Percentiles rank a stretch among this genome's conserved stretches.
Conservation (phyloP, 2,888 invertebrate genomes). For the Galerucella pusilla region DNA sequence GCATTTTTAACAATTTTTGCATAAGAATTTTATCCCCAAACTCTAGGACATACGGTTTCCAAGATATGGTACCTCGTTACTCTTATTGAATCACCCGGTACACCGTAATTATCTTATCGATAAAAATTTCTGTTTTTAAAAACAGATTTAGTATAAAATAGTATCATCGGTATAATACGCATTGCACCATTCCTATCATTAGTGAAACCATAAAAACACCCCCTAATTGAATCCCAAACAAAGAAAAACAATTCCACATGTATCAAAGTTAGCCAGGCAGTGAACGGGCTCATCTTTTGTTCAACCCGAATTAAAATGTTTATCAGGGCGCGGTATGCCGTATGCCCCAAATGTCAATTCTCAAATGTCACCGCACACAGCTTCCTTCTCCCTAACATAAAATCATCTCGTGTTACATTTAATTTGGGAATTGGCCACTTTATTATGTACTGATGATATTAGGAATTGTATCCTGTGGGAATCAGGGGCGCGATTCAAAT, state of each 20-base stretch:
- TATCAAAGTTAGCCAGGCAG: slow-evolving; percentile 31
- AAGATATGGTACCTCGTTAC: no score
- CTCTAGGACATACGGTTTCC: no score
- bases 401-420: slow-evolving; percentile 55
- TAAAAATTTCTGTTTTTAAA: no score
- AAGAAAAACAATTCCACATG: slow-evolving; percentile 35
- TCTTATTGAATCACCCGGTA: no score
- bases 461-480: slow-evolving; percentile 50
- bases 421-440: slow-evolving; percentile 53
- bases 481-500: slow-evolving; percentile 13
- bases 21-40: no score
- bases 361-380: slow-evolving; percentile 57
- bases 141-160: neutral
- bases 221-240: slow-evolving; percentile 39
- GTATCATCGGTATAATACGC: neutral
- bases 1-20: no score
- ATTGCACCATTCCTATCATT: slow-evolving; percentile 29
- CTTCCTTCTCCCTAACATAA: slow-evolving; percentile 42
- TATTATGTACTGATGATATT: slow-evolving; percentile 42
- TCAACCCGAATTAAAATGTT: slow-evolving; percentile 45
- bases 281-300: slow-evolving; percentile 42
- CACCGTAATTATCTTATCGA: no score
- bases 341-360: slow-evolving; percentile 56
- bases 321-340: slow-evolving; percentile 44
- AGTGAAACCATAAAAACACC: neutral